Conservation (phyloP, 1,140 invertebrate genomes). For the Leguminivora glycinivorella region DNA sequence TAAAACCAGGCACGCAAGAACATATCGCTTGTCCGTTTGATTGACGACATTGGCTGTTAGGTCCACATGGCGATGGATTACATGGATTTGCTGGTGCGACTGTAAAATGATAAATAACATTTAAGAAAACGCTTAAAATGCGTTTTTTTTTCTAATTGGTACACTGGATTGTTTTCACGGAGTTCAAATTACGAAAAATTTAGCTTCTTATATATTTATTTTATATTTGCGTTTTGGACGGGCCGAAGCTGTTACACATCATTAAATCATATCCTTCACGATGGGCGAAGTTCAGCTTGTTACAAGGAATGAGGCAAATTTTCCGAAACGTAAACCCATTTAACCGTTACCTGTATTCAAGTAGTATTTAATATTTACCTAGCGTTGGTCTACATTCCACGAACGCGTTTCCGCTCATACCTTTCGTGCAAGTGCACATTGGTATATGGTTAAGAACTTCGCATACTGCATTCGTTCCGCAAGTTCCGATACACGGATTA, state of each 20-base stretch:
- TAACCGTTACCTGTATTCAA: neutral
- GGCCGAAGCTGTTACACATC: no score
- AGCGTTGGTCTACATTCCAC: slow-evolving; percentile 80
- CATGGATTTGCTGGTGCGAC: slow-evolving; percentile 78
- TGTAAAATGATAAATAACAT: slow-evolving; percentile 39
- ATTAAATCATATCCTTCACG: no score
- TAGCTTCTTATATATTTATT: no score
- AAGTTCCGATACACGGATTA: slow-evolving; percentile 88
- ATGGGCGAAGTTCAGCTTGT: no score
- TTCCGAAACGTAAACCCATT: no score
- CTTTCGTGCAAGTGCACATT: slow-evolving; percentile 83
- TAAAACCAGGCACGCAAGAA: slow-evolving; percentile 80
- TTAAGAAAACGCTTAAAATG: neutral
- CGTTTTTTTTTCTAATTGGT: neutral
- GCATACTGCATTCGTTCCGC: slow-evolving; percentile 86
- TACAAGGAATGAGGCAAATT: no score
- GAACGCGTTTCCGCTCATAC: slow-evolving; percentile 89
- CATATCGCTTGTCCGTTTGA: slow-evolving; percentile 80
- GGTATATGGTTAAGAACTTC: slow-evolving; percentile 89
- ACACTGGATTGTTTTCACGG: no score
- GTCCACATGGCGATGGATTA: slow-evolving; percentile 83
- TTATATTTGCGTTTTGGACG: no score
- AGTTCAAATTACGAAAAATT: no score
- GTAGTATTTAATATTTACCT: slow-evolving; percentile 45
- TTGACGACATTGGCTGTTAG: slow-evolving; percentile 83